A percentile compares a stretch with the other conserved stretches of the same genome.
Conservation (phyloP, 2,888 invertebrate genomes). For the Orthosia gothica region DNA sequence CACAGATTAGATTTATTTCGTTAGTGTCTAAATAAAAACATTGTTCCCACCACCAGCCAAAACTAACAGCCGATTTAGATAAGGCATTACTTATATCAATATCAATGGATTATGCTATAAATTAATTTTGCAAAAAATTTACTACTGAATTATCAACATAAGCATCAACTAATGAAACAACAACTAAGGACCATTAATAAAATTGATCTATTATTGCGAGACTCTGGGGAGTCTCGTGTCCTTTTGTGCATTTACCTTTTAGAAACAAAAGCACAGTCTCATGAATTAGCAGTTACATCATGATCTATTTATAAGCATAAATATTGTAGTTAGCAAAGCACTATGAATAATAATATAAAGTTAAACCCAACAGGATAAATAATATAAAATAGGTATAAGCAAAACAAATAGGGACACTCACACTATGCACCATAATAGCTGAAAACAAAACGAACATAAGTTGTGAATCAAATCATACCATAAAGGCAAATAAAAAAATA, state of each 20-base stretch:
- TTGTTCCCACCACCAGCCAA: background rate
- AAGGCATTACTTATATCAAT: background rate
- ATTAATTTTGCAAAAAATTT: too few species aligned
- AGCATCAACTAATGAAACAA: background rate
- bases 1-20: too few species aligned
- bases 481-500: conserved; percentile 32
- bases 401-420: conserved; percentile 85
- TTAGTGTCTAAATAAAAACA: background rate
- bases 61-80: too few species aligned
- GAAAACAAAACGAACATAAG: conserved; percentile 83
- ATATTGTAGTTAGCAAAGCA: conserved; percentile 16
- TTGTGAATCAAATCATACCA: conserved; percentile 58
- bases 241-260: background rate
- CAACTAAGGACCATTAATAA: too few species aligned
- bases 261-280: background rate
- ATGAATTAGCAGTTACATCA: background rate
- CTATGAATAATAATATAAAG: background rate
- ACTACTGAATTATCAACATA: background rate
- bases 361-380: conserved; percentile 28
- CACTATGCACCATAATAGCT: conserved; percentile 85
- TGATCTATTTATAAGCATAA: conserved; percentile 2
- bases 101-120: background rate
- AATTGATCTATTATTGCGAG: background rate
- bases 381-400: conserved; percentile 45
- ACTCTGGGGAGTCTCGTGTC: background rate